These are phyloP conservation scores for Ctenicera cuprea DNA, from an alignment of 2,888 invertebrate genomes.

Conservation along the genomic window DNA sequence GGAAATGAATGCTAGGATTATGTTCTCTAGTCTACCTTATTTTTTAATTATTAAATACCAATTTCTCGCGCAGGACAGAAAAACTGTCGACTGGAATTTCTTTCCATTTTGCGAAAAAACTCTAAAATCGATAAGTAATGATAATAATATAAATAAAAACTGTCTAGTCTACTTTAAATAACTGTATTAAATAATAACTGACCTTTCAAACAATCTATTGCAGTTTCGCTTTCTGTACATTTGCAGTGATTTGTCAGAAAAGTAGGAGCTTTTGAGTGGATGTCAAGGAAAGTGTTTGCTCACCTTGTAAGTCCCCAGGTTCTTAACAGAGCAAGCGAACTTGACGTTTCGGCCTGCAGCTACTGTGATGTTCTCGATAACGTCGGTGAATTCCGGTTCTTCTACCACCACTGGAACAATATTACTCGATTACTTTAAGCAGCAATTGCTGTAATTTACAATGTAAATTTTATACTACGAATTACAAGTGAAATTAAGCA, in stretches of 20 bases:
- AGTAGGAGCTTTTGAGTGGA: conserved; percentile 45
- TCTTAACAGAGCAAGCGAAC: conserved; percentile 92
- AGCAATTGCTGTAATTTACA: conserved; percentile 47
- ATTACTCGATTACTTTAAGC: conserved; percentile 46
- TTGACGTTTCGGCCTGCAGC: conserved; percentile 92
- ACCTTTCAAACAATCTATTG: conserved; percentile 28
- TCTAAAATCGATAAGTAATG: too few species aligned
- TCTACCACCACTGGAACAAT: conserved; percentile 69
- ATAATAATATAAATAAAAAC: neutral
- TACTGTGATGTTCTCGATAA: conserved; percentile 93
- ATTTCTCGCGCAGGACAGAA: too few species aligned
- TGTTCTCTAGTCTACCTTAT: conserved; percentile 2
- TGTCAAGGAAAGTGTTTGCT: conserved; percentile 64
- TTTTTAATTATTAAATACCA: neutral
- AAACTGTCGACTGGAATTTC: too few species aligned
- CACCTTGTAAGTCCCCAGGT: conserved; percentile 94
- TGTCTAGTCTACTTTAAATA: neutral
- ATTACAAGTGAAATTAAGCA: conserved; percentile 36
- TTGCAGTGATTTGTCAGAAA: conserved; percentile 52
- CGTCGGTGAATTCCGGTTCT: conserved; percentile 93
- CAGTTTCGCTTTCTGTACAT: conserved; percentile 34
- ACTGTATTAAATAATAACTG: conserved; percentile 37
- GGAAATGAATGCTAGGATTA: neutral
- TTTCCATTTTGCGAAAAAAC: too few species aligned
- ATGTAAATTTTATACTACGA: conserved; percentile 47